Percentiles rank a stretch among this genome's conserved stretches.
Evolutionary conservation across 2,888 invertebrate species (phyloP).

Genomic region (Phragmatobia fuliginosa): DNA sequence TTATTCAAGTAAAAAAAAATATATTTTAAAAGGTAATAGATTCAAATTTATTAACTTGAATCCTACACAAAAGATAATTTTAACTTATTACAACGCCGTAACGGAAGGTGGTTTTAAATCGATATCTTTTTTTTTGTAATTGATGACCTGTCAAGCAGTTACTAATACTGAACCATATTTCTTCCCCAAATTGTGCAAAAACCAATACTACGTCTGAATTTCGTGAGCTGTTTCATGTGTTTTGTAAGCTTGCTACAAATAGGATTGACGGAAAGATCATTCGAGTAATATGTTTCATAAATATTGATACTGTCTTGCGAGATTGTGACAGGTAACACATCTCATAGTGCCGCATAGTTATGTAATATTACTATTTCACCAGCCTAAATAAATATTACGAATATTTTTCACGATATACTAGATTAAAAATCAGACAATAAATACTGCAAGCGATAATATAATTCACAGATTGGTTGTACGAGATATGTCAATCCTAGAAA

Average conservation of each 20-base stretch:
- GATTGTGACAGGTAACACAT: neutral
- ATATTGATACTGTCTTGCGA: neutral
- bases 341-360: neutral
- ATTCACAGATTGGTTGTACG: too few relatives aligned
- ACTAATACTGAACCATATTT: too few relatives aligned
- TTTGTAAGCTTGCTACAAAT: constrained; percentile 22
- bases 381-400: neutral
- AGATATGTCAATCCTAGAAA: too few relatives aligned
- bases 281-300: constrained; percentile 5
- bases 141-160: too few relatives aligned
- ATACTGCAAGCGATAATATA: too few relatives aligned
- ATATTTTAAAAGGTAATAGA: neutral
- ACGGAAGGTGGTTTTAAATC: neutral
- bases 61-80: neutral
- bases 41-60: neutral
- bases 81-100: neutral
- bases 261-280: constrained; percentile 15
- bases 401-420: neutral
- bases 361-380: neutral
- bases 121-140: neutral
- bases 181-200: neutral
- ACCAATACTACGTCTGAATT: neutral
- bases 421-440: too few relatives aligned
- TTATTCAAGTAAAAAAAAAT: neutral
- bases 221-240: constrained; percentile 33